Evolutionary conservation across 2,113 vertebrate genomes (phyloP).

Genomic region (Parotia lawesii): DNA sequence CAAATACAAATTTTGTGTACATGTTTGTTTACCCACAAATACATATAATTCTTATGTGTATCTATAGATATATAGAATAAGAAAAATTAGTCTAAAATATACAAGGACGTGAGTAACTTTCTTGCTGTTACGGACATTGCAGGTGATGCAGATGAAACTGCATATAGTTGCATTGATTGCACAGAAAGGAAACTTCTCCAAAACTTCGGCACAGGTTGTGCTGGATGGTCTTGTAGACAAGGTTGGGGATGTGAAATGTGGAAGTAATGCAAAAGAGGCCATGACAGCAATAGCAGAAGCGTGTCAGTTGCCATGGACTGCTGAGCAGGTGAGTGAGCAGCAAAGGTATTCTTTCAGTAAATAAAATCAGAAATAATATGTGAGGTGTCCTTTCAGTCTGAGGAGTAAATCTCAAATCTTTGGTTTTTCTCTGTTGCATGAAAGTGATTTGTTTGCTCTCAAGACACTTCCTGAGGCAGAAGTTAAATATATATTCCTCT

Average conservation of each 20-base stretch:
- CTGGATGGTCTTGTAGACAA: slow-evolving; percentile 95
- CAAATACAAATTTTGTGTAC: neutral
- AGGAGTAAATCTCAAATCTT: neutral
- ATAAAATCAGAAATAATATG: neutral
- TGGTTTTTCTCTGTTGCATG: neutral
- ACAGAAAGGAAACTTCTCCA: slow-evolving; percentile 91
- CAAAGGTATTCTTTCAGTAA: neutral
- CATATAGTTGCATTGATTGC: slow-evolving; percentile 89
- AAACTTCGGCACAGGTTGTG: slow-evolving; percentile 89
- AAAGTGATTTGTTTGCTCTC: neutral
- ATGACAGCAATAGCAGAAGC: slow-evolving; percentile 90
- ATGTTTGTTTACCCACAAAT: neutral
- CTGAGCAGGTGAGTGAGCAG: slow-evolving; percentile 85
- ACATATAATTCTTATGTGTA: neutral
- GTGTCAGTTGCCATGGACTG: slow-evolving; percentile 91
- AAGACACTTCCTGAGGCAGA: neutral
- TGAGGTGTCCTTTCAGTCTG: neutral
- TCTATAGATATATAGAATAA: neutral
- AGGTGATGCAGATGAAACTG: slow-evolving; percentile 99
- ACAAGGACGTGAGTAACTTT: neutral
- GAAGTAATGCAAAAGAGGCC: slow-evolving; percentile 90
- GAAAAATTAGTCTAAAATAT: neutral
- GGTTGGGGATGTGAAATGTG: slow-evolving; percentile 94
- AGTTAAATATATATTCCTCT: neutral
- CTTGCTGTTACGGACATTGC: neutral